Evolutionary conservation across 2,888 invertebrate genomes (phyloP).

Genomic region (Dicyrtomina minuta): DNA sequence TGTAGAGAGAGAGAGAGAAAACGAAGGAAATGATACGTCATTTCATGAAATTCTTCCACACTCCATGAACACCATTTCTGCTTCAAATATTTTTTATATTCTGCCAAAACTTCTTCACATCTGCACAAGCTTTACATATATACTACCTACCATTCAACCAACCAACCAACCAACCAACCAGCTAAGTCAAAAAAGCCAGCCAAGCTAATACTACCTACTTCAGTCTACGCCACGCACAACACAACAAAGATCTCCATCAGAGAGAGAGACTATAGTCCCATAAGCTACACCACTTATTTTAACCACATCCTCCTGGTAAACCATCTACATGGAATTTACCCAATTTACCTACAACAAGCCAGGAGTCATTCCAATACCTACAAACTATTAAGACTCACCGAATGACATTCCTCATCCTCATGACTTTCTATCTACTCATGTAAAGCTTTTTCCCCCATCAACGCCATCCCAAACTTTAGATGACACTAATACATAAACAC

Average conservation of each 20-base stretch:
- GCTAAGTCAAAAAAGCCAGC: background rate
- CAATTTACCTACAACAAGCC: slow-evolving; percentile 19
- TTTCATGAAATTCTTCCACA: slow-evolving; percentile 26
- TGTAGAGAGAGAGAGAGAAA: background rate
- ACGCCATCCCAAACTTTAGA: background rate
- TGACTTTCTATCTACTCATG: too few relatives aligned
- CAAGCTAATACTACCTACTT: background rate
- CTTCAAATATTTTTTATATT: slow-evolving; percentile 35
- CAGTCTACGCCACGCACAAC: background rate
- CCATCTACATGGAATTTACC: background rate
- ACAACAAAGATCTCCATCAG: background rate
- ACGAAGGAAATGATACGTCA: background rate
- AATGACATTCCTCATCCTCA: slow-evolving; percentile 19
- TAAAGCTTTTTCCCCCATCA: slow-evolving; percentile 9
- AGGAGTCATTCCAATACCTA: slow-evolving; percentile 11
- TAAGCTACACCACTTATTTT: background rate
- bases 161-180: background rate
- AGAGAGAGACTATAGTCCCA: background rate
- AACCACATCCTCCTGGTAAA: background rate
- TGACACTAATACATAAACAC: too few relatives aligned
- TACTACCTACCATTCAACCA: too few relatives aligned
- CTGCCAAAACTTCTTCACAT: slow-evolving; percentile 33
- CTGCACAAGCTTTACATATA: slow-evolving; percentile 23
- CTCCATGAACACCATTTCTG: slow-evolving; percentile 34
- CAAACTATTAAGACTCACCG: slow-evolving; percentile 9